These are phyloP conservation scores for Vesta saturnalis DNA, from an alignment of 2,888 invertebrate species.

Conservation along the genomic window DNA sequence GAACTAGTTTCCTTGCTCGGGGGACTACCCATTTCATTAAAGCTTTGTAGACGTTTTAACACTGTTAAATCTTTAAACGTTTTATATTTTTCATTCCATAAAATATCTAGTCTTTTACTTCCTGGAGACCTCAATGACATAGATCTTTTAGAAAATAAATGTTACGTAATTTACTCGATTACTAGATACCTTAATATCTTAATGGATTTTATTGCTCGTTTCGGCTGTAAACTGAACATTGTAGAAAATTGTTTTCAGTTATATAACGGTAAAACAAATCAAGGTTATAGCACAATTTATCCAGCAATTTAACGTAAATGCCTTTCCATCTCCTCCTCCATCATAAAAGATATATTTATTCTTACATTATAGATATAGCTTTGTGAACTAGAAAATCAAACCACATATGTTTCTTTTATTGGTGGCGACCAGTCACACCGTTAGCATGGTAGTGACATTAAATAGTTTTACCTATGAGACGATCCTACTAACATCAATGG, in stretches of 20 bases:
- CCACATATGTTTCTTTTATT: too few species aligned
- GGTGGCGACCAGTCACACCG: too few species aligned
- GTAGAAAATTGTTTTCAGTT: background rate
- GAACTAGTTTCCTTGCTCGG: slow-evolving; percentile 34
- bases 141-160: background rate
- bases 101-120: background rate
- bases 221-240: background rate
- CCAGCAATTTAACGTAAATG: background rate
- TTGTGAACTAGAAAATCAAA: too few species aligned
- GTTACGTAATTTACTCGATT: background rate
- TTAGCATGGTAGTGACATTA: too few species aligned
- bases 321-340: too few species aligned
- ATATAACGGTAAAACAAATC: background rate
- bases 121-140: background rate
- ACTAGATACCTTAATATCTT: background rate
- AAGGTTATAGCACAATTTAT: background rate
- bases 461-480: too few species aligned
- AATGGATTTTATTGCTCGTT: background rate
- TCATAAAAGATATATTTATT: too few species aligned
- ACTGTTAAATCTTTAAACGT: slow-evolving; percentile 39
- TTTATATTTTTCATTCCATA: background rate
- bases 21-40: slow-evolving; percentile 46
- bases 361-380: too few species aligned
- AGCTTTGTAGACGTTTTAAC: slow-evolving; percentile 38
- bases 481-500: too few species aligned